Evolutionary conservation across 2,113 vertebrate genomes (phyloP).

Genomic region (Rhinolophus sinicus): DNA sequence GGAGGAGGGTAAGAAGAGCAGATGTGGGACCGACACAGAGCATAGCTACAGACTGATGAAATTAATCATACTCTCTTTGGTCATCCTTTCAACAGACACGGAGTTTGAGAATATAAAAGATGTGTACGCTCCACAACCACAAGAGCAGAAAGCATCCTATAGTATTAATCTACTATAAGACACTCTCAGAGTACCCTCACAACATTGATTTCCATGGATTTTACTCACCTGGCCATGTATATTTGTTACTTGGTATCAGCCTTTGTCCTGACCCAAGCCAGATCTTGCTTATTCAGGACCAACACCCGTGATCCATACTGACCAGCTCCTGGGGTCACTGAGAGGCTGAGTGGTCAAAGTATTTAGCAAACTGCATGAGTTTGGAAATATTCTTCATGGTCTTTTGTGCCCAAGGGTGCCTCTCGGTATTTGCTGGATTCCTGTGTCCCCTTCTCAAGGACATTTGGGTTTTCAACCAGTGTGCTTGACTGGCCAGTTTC

Average conservation of each 20-base stretch:
- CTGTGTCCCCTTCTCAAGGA: not conserved
- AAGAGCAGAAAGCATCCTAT: not conserved
- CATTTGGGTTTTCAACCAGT: not conserved
- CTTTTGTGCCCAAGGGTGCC: not conserved
- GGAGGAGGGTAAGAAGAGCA: not conserved
- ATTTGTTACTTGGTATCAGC: not conserved
- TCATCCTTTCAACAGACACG: not conserved
- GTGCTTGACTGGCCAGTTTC: not conserved
- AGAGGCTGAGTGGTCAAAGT: not conserved
- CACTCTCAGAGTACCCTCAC: not conserved
- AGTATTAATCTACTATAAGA: not conserved
- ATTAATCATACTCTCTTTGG: not conserved
- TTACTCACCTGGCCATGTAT: not conserved
- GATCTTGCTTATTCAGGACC: not conserved
- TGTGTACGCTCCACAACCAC: not conserved
- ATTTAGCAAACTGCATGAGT: not conserved
- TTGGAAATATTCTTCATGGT: not conserved
- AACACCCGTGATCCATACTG: not conserved
- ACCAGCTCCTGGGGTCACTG: not conserved
- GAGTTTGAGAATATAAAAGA: not conserved
- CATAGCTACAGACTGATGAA: not conserved
- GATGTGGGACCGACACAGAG: not conserved
- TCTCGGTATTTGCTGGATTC: not conserved
- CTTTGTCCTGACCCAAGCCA: not conserved
- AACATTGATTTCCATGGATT: not conserved